Conservation (phyloP, 2,113 vertebrate species). For the Scomber colias region DNA sequence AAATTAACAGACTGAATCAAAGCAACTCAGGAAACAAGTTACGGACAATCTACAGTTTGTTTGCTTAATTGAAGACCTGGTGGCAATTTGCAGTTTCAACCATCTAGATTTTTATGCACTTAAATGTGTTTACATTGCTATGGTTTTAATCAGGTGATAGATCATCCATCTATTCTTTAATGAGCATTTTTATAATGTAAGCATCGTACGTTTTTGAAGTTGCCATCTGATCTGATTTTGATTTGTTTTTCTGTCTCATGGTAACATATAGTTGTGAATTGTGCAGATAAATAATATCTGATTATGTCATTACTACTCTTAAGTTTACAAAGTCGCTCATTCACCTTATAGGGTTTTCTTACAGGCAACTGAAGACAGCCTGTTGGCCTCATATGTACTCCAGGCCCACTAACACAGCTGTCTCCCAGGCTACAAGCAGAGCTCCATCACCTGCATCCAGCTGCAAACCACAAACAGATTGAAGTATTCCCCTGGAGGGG, state of each 20-base stretch:
- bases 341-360: constrained; percentile 11
- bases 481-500: constrained; percentile 45
- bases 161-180: background rate
- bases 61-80: constrained; percentile 65
- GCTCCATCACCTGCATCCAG: constrained; percentile 67
- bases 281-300: constrained; percentile 20
- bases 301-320: constrained; percentile 26
- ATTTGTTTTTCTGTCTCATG: constrained; percentile 3
- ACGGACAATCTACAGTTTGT: constrained; percentile 75
- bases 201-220: background rate
- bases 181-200: background rate
- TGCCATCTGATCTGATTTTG: constrained; percentile 8
- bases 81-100: constrained; percentile 46
- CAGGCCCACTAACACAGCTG: constrained; percentile 58
- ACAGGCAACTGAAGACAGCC: constrained; percentile 22
- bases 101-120: constrained; percentile 30
- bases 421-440: constrained; percentile 51
- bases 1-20: constrained; percentile 76
- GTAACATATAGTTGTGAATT: background rate
- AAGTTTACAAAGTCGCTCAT: background rate
- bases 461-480: constrained; percentile 76
- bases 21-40: constrained; percentile 66
- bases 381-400: constrained; percentile 48
- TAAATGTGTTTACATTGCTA: constrained; percentile 47
- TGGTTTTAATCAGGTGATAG: constrained; percentile 34